Percentiles rank a stretch among this genome's conserved stretches.
Conservation (phyloP, 2,113 vertebrate species). For the Psittacula cyanocephala region DNA sequence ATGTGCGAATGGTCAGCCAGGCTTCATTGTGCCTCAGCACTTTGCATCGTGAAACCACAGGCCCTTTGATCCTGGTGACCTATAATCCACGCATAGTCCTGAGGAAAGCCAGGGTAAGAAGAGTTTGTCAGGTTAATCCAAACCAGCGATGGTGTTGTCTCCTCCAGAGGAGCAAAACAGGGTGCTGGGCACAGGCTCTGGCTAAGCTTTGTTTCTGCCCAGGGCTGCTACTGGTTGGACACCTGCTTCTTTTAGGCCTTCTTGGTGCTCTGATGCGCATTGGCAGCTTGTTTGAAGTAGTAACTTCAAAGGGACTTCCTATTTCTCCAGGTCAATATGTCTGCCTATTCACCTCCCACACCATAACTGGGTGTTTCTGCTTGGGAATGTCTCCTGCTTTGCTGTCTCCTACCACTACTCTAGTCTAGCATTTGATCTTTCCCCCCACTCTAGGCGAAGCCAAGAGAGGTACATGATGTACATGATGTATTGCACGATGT, state of each 20-base stretch:
- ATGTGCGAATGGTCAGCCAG: accelerated
- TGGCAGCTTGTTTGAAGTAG: background rate
- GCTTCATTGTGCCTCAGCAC: background rate
- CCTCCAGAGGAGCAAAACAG: background rate
- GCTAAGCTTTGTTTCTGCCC: background rate
- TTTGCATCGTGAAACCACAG: background rate
- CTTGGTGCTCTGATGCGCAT: background rate
- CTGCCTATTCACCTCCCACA: background rate
- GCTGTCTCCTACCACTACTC: background rate
- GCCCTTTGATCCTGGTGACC: background rate
- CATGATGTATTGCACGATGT: background rate
- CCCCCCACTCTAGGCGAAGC: background rate
- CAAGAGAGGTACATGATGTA: background rate
- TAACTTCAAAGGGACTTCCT: constrained; percentile 24
- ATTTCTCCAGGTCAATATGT: background rate
- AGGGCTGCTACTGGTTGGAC: background rate
- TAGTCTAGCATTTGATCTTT: background rate
- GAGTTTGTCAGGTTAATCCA: background rate
- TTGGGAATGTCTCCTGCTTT: background rate
- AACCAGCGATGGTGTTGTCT: background rate
- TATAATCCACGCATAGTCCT: background rate
- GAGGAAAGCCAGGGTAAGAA: background rate
- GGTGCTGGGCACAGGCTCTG: background rate
- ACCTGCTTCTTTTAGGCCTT: background rate
- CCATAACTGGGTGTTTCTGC: background rate